Conservation (phyloP, 2,797 vertebrate genomes). For the Micropoecilia bifurca region DNA sequence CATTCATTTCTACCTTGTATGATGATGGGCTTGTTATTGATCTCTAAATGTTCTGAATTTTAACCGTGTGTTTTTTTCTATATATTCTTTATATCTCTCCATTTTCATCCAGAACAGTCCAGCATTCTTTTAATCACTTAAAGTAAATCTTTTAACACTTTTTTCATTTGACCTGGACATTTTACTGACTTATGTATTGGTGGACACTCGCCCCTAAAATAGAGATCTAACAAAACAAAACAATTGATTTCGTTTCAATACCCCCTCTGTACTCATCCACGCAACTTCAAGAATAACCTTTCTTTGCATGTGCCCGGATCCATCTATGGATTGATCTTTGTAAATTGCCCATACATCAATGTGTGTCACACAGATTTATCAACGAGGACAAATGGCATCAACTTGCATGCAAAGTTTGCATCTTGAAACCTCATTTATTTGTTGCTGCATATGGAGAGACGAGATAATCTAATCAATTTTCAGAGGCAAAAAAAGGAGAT, state of each 20-base stretch:
- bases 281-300: conserved; percentile 26
- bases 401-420: conserved; percentile 68
- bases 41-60: too few relatives aligned
- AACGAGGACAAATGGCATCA: conserved; percentile 50
- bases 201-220: neutral
- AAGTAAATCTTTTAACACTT: neutral
- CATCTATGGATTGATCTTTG: conserved; percentile 41
- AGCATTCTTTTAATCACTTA: neutral
- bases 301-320: conserved; percentile 26
- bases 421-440: conserved; percentile 55
- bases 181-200: neutral
- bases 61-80: neutral
- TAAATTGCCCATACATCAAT: conserved; percentile 46
- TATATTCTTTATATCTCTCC: neutral
- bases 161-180: neutral
- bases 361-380: conserved; percentile 49
- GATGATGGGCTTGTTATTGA: too few relatives aligned
- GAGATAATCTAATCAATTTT: conserved; percentile 83
- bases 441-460: conserved; percentile 56
- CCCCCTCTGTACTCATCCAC: neutral
- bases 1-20: too few relatives aligned
- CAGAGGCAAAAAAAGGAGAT: conserved; percentile 77
- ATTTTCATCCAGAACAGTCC: neutral
- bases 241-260: neutral
- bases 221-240: neutral